Conservation (phyloP, 2,797 vertebrate species). For the Atherinosoma microstoma region DNA sequence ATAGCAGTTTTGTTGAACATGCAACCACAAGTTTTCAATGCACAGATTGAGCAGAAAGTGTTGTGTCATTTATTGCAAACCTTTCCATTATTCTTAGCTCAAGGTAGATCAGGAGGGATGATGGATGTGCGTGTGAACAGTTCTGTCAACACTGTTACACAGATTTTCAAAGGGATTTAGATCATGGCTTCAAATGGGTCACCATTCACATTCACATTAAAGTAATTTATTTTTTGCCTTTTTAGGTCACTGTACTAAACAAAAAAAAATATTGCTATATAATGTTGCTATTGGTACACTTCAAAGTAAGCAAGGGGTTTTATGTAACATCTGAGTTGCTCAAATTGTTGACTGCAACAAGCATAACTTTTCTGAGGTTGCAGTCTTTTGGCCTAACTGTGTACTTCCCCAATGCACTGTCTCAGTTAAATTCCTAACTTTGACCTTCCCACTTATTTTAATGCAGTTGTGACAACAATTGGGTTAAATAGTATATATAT, state of each 20-base stretch:
- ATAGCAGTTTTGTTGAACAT: not conserved
- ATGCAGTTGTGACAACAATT: too few relatives aligned
- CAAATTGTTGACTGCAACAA: not conserved
- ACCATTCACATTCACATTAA: conserved; percentile 20
- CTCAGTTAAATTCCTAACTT: too few relatives aligned
- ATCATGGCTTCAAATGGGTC: not conserved
- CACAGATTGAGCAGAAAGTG: not conserved
- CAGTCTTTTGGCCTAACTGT: too few relatives aligned
- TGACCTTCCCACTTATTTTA: too few relatives aligned
- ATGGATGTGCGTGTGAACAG: not conserved
- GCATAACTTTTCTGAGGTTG: not conserved
- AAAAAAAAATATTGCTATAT: not conserved
- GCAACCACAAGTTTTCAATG: not conserved
- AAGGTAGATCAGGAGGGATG: not conserved
- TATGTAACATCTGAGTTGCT: not conserved
- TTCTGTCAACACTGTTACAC: conserved; percentile 8
- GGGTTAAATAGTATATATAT: too few relatives aligned
- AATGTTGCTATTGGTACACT: too few relatives aligned
- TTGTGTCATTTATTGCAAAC: not conserved
- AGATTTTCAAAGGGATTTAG: conserved; percentile 15
- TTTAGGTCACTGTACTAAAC: conserved; percentile 2
- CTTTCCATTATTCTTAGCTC: not conserved
- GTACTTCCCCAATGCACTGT: too few relatives aligned
- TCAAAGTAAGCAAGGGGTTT: not conserved
- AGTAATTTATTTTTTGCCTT: conserved; percentile 3